Evolutionary conservation across 2,888 invertebrate species (phyloP), one percentile per base, ranked within the genome.

Genomic region (Drosophila colorata): DNA sequence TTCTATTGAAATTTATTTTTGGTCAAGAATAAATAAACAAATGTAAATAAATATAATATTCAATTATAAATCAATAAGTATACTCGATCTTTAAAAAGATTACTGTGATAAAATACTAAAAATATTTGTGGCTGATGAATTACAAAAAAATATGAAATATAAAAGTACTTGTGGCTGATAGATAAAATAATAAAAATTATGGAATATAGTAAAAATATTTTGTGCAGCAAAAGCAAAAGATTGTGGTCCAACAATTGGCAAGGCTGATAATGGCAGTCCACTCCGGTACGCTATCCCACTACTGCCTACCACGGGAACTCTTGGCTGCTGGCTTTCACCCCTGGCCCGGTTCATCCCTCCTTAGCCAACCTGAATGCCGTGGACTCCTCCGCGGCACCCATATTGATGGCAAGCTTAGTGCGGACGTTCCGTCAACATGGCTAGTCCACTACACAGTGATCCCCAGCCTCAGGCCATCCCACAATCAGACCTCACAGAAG

Each of bases 311-410:
- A 96, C 97, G 97, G 97, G 95, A 96, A 96, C 97, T 98, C 97
- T 98, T 98, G 97, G 97, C 97, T 98, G 98, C 98, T 98, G 96
- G 95, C 97, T 98, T 97, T 96, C 98, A 97, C 97, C 97, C 96
- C 98, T 98, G 97, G 97, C 97, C 98, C 98, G 96, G 94, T 98
- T 94, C 98, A 96, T 96, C 97, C 95, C 97, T 97, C 98, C 95
- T 98, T 97, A 96, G 95, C 95, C 94, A 96, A 98, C 98, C 96
- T 97, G 96, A 95, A 93, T 93, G 92, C 93, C 94, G 93, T 91
- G 92, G 95, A 95, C 95, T 98, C 97, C 97, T 95, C 96, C 95
- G 93, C 94, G 95, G 93, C 93, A 93, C 94, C 97, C 98, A 98
- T 98, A 97, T 98, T 96, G 96, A 98, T 96, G 97, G 96, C 96